phyloP scores from a whole-genome alignment of 2,888 invertebrate genomes.

The Hydrotaea diabolus region DNA sequence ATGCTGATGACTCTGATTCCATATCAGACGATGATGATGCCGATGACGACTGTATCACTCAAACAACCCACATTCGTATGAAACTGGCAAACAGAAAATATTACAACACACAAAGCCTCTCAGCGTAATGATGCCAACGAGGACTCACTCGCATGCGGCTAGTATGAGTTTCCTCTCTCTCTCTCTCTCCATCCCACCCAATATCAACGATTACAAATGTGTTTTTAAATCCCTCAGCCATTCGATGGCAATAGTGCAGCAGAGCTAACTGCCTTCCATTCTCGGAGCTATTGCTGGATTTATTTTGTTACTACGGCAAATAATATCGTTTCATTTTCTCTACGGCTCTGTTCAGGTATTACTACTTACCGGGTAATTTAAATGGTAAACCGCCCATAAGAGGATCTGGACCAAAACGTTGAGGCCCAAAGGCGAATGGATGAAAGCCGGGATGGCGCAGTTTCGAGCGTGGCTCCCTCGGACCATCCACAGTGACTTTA shows the following conservation, averaged over 20 bases:
- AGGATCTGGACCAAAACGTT: constrained; percentile 91
- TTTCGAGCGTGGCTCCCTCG: constrained; percentile 97
- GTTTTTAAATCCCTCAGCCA: background rate
- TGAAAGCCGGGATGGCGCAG: constrained; percentile 93
- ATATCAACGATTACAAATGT: background rate
- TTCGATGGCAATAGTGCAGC: background rate
- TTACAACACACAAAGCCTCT: constrained; percentile 34
- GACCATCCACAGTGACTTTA: constrained; percentile 99
- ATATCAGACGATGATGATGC: background rate
- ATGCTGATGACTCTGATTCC: background rate
- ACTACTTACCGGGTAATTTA: constrained; percentile 89
- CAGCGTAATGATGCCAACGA: constrained; percentile 40
- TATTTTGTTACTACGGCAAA: constrained; percentile 59
- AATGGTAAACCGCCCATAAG: constrained; percentile 89
- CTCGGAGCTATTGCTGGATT: background rate
- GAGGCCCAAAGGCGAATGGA: constrained; percentile 93
- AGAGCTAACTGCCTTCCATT: background rate
- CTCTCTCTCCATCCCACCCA: too few species aligned
- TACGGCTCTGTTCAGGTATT: constrained; percentile 30
- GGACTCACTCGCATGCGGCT: background rate
- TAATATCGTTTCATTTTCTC: constrained; percentile 52
- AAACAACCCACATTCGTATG: constrained; percentile 8
- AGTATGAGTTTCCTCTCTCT: background rate
- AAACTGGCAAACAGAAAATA: constrained; percentile 7
- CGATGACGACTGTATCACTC: constrained; percentile 10